Conservation (phyloP, 2,797 vertebrate species). For the Labroides dimidiatus region DNA sequence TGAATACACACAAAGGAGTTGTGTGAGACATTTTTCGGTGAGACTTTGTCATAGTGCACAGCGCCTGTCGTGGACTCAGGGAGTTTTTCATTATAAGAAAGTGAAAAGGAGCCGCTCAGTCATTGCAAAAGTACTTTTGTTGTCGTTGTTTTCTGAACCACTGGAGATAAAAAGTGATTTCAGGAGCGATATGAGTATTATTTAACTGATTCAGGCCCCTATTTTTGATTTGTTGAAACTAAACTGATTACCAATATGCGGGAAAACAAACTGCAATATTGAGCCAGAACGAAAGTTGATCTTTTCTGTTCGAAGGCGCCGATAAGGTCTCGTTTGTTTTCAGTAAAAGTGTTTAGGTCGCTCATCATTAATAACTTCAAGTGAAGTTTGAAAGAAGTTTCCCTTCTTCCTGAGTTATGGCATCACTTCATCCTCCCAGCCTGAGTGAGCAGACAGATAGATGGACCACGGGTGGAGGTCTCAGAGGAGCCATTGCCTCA, state of each 20-base stretch:
- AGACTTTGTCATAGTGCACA: constrained; percentile 35
- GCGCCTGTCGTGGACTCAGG: constrained; percentile 50
- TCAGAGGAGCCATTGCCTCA: constrained; percentile 40
- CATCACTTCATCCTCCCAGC: constrained; percentile 13
- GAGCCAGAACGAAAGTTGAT: too few relatives aligned
- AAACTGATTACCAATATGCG: too few relatives aligned
- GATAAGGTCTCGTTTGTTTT: too few relatives aligned
- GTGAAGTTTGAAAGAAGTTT: constrained; percentile 1
- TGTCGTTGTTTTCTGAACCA: background rate
- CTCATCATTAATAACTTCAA: too few relatives aligned
- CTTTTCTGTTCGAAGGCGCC: too few relatives aligned
- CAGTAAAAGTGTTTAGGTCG: too few relatives aligned
- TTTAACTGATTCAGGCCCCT: too few relatives aligned
- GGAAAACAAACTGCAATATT: too few relatives aligned
- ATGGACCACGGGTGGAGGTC: constrained; percentile 47
- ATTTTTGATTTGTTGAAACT: too few relatives aligned
- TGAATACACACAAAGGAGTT: constrained; percentile 29
- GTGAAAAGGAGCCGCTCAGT: constrained; percentile 11
- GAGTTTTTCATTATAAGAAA: constrained; percentile 24
- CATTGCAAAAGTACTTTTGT: background rate
- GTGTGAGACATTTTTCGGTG: constrained; percentile 14
- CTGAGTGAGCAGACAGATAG: constrained; percentile 34
- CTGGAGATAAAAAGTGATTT: background rate
- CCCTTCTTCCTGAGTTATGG: background rate
- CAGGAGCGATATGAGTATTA: too few relatives aligned